Conservation (phyloP, 2,797 vertebrate genomes). For the Ispidina lecontei region DNA sequence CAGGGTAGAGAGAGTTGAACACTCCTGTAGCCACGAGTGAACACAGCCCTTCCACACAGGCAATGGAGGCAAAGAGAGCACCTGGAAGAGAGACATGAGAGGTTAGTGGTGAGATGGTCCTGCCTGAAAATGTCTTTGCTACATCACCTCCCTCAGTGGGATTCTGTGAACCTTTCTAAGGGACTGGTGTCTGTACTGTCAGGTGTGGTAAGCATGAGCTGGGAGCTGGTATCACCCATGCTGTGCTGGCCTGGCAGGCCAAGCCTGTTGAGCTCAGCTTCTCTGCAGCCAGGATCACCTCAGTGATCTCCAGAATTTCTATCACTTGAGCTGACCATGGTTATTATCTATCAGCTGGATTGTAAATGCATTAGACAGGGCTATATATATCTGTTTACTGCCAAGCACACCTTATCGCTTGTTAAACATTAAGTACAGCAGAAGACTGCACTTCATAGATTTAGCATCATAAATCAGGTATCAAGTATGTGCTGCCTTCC, state of each 20-base stretch:
- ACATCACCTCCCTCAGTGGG: neutral
- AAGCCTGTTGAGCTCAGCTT: neutral
- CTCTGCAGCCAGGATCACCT: neutral
- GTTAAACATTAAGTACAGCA: constrained; percentile 44
- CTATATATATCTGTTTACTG: neutral
- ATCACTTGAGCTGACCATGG: neutral
- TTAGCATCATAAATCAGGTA: neutral
- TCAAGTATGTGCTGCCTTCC: accelerated
- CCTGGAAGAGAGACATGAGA: constrained; percentile 70
- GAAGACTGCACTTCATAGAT: neutral
- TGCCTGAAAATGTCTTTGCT: neutral
- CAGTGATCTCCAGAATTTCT: neutral
- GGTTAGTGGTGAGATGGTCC: neutral
- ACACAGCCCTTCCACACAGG: constrained; percentile 88
- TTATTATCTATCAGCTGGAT: neutral
- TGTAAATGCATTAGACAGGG: neutral
- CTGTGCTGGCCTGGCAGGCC: neutral
- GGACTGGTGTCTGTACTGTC: neutral
- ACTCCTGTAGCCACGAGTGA: constrained; percentile 84
- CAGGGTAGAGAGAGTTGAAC: constrained; percentile 92
- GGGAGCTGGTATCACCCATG: neutral
- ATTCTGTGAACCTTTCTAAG: neutral
- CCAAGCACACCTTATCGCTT: neutral
- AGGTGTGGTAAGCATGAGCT: neutral
- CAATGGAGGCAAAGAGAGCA: constrained; percentile 90